Percentiles rank a stretch among this genome's conserved stretches.
Conservation (phyloP, 2,888 invertebrate genomes). For the Caprella mutica region DNA sequence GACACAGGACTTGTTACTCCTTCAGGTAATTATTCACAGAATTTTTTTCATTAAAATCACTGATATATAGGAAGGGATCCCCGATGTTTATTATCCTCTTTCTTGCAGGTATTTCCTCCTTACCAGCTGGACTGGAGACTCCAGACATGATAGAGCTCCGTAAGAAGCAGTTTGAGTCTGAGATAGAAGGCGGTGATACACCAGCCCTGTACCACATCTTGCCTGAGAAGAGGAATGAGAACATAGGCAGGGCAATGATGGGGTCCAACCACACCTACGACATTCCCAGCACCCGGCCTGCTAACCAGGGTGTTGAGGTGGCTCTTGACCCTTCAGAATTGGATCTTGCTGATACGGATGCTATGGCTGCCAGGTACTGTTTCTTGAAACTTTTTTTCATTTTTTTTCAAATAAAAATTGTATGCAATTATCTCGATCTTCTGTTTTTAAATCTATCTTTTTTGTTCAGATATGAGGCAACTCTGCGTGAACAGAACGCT, state of each 20-base stretch:
- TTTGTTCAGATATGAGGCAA: no score
- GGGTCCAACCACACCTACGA: conserved; percentile 98
- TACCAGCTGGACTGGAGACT: conserved; percentile 92
- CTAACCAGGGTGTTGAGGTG: conserved; percentile 60
- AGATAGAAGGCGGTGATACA: conserved; percentile 89
- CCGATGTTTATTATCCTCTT: no score
- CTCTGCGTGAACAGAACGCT: conserved; percentile 76
- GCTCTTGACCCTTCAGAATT: conserved; percentile 94
- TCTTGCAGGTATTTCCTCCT: conserved; percentile 70
- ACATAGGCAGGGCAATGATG: conserved; percentile 76
- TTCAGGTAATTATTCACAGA: conserved; percentile 92
- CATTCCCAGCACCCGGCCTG: conserved; percentile 47
- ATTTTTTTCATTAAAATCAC: conserved; percentile 43
- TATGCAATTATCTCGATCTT: no score
- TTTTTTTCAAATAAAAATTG: no score
- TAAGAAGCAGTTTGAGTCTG: conserved; percentile 90
- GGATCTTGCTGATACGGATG: conserved; percentile 82
- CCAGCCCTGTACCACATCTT: conserved; percentile 90
- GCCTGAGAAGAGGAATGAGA: conserved; percentile 84
- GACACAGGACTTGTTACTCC: conserved; percentile 82
- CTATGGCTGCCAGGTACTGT: conserved; percentile 88
- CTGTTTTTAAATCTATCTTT: no score
- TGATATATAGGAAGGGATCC: background rate
- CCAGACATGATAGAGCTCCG: conserved; percentile 96
- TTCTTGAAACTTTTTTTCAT: no score